Conservation (phyloP, 2,113 vertebrate species). For the Odontophorus gujanensis region DNA sequence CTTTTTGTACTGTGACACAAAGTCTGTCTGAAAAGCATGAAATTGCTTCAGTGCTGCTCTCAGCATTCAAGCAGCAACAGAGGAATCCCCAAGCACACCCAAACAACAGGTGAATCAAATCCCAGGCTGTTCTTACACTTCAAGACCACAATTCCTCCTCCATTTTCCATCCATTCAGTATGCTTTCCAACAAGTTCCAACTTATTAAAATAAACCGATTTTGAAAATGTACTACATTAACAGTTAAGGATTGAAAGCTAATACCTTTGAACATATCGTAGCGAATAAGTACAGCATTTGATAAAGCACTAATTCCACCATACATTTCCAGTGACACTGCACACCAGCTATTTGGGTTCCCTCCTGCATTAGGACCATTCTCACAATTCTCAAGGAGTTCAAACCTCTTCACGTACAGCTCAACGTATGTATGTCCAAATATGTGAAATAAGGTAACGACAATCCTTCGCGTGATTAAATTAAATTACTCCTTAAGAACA, state of each 20-base stretch:
- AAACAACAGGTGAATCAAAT: neutral
- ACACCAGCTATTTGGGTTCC: rapidly evolving
- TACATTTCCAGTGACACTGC: rapidly evolving
- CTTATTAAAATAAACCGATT: neutral
- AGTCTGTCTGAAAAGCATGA: neutral
- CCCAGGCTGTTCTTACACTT: neutral
- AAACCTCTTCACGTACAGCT: neutral
- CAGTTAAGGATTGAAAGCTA: neutral
- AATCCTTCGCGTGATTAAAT: rapidly evolving
- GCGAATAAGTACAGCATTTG: neutral
- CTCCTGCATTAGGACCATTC: rapidly evolving
- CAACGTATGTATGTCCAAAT: neutral
- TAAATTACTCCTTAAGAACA: rapidly evolving
- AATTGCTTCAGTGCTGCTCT: neutral
- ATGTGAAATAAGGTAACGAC: rapidly evolving
- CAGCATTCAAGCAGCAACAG: neutral
- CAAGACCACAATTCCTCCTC: neutral
- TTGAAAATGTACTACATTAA: neutral
- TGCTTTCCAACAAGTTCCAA: neutral
- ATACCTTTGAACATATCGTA: neutral
- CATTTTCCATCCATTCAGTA: neutral
- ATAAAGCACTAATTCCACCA: neutral
- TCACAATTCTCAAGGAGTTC: neutral
- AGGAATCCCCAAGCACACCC: neutral
- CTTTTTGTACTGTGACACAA: rapidly evolving